Evolutionary conservation across 2,797 vertebrate genomes (phyloP), one percentile per base, ranked within the genome.

Genomic region (Molossus molossus): DNA sequence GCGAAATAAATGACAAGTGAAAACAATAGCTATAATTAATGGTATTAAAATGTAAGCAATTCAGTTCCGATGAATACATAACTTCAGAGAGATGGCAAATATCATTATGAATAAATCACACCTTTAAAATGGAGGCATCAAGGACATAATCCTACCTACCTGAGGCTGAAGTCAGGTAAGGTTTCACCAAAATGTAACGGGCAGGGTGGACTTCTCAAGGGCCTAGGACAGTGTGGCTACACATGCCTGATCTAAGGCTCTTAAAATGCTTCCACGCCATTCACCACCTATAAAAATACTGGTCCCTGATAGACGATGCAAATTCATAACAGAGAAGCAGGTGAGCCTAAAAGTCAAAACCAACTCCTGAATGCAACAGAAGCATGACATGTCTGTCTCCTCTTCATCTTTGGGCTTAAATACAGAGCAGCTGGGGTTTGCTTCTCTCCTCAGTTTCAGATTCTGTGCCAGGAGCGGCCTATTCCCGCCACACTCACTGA

Each of bases 21-120:
- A 97, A 96, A 91, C 55, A 97, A 95, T 69, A 94, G 91, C 67
- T 90, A 23, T 96, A 89, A 94, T 96, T 89, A 97, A 94, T 72
- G 33, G 25, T n/a, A 96, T 91, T 82, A 95, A 96, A 89, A 87
- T 93, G 29, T 83, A 96, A 87, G 70, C 18, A 40, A 72, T 87
- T 95, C 88, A 89, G 88, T 25, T 65, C 48, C 79, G 81, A 82
- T 93, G 89, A 95, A 93, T 81, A 82, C 25, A 83, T 53, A 87
- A 94, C 60, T 81, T 20, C 77, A 62, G 82, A 75, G 75, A 94
- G 64, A 96, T 96, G 96, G 92, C 58, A 95, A 79, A 83, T 18
- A 80, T 67, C 40, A 25, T 40, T 33, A 80, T 60, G 67, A 84
- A 80, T 5, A 79, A 93, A 88, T 77, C 57, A 62, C 33, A 14